Evolutionary conservation across 2,888 invertebrate species (phyloP).

Genomic region (Pteria penguin): DNA sequence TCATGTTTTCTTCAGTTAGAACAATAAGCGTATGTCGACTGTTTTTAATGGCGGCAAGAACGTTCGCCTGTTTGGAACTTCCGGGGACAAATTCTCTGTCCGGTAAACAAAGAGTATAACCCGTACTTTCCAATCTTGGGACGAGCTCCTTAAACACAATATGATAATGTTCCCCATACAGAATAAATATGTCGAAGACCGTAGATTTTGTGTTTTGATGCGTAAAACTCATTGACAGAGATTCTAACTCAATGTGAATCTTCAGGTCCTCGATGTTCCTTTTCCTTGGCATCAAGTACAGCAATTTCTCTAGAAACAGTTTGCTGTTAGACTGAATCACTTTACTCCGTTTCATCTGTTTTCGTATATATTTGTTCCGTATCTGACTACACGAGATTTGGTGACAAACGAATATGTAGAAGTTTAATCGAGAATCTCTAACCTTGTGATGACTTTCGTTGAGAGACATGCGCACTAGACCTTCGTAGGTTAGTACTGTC

Average conservation of each 20-base stretch:
- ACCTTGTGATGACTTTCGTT: neutral
- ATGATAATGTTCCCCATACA: neutral
- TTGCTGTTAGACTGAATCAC: neutral
- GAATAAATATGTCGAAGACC: neutral
- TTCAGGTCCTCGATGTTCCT: neutral
- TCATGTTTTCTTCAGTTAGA: neutral
- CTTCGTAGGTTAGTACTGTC: conserved; percentile 13
- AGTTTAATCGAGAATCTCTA: neutral
- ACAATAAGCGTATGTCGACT: neutral
- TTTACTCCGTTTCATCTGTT: neutral
- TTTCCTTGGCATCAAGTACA: neutral
- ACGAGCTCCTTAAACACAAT: neutral
- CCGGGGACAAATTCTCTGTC: neutral
- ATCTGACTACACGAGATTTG: neutral
- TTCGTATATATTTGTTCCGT: neutral
- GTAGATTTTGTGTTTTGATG: neutral
- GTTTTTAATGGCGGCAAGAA: neutral
- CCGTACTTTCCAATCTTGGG: neutral
- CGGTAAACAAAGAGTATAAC: neutral
- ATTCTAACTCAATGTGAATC: neutral
- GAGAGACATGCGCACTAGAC: neutral
- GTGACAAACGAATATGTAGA: neutral
- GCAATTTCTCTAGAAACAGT: neutral
- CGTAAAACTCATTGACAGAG: neutral
- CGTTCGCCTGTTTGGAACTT: neutral